Evolutionary conservation across 2,888 invertebrate genomes (phyloP).

Genomic region (Desoria tigrina): DNA sequence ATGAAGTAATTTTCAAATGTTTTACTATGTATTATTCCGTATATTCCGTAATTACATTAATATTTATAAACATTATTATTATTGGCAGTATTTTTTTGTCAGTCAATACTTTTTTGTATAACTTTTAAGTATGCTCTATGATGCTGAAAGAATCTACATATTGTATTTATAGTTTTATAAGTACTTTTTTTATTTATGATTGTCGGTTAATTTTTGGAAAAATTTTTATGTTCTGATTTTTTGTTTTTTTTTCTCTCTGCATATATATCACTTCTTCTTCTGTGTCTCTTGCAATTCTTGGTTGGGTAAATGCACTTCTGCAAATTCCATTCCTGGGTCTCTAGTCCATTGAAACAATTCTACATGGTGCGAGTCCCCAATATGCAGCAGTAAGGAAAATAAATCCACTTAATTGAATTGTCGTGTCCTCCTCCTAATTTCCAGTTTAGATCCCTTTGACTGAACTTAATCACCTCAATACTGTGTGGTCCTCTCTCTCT

Average conservation of each 20-base stretch:
- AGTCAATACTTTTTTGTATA: too few species aligned
- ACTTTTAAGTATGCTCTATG: too few species aligned
- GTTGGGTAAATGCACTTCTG: slow-evolving; percentile 18
- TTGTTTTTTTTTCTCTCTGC: slow-evolving; percentile 26
- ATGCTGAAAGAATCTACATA: too few species aligned
- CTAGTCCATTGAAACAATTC: slow-evolving; percentile 42
- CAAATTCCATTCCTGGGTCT: slow-evolving; percentile 21
- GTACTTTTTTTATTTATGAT: too few species aligned
- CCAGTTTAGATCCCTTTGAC: too few species aligned
- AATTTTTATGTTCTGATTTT: neutral
- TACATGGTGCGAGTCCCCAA: slow-evolving; percentile 52
- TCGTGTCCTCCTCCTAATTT: slow-evolving; percentile 13
- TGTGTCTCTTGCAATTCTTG: slow-evolving; percentile 14
- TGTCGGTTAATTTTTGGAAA: too few species aligned
- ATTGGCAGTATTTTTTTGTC: too few species aligned
- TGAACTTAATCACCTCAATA: neutral
- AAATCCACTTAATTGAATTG: slow-evolving; percentile 14
- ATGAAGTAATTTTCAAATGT: too few species aligned
- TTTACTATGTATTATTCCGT: too few species aligned
- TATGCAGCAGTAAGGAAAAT: slow-evolving; percentile 46
- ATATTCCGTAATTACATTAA: too few species aligned
- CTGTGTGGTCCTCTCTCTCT: slow-evolving; percentile 8
- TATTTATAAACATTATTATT: too few species aligned
- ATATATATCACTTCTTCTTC: slow-evolving; percentile 15
- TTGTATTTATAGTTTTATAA: too few species aligned